Evolutionary conservation across 2,797 vertebrate species (phyloP).

Genomic region (Bryconaethiops microstoma): DNA sequence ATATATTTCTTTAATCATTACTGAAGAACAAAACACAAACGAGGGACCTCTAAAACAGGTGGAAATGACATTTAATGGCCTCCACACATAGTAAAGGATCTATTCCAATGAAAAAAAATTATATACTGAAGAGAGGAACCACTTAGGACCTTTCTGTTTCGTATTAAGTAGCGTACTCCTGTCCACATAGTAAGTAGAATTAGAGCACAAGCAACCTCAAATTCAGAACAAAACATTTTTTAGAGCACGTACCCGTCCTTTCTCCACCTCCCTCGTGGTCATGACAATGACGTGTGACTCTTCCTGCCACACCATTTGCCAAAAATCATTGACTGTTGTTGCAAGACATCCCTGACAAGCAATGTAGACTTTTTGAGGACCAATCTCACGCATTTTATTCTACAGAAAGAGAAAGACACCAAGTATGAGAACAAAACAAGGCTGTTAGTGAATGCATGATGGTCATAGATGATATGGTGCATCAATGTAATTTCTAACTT

Average conservation of each 20-base stretch:
- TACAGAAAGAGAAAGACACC: conserved; percentile 53
- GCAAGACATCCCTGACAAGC: conserved; percentile 93
- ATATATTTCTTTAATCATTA: no score
- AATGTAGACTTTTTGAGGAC: conserved; percentile 85
- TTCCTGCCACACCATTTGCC: conserved; percentile 98
- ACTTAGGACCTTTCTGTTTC: neutral
- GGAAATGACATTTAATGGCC: no score
- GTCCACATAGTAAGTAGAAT: neutral
- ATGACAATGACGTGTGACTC: conserved; percentile 89
- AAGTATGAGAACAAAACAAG: neutral
- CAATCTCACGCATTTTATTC: conserved; percentile 72
- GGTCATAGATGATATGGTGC: neutral
- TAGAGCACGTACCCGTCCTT: conserved; percentile 94
- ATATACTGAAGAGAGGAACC: neutral
- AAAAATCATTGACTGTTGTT: conserved; percentile 90
- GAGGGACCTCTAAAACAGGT: no score
- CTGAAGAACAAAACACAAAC: no score
- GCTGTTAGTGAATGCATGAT: neutral
- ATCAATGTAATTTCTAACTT: no score
- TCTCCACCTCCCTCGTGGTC: conserved; percentile 96
- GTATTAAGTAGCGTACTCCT: no score
- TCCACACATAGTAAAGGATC: neutral
- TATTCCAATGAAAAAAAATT: neutral
- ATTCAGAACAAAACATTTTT: no score
- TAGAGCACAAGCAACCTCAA: neutral